phyloP scores from a whole-genome alignment of 2,113 vertebrate genomes.

The Melospiza georgiana region DNA sequence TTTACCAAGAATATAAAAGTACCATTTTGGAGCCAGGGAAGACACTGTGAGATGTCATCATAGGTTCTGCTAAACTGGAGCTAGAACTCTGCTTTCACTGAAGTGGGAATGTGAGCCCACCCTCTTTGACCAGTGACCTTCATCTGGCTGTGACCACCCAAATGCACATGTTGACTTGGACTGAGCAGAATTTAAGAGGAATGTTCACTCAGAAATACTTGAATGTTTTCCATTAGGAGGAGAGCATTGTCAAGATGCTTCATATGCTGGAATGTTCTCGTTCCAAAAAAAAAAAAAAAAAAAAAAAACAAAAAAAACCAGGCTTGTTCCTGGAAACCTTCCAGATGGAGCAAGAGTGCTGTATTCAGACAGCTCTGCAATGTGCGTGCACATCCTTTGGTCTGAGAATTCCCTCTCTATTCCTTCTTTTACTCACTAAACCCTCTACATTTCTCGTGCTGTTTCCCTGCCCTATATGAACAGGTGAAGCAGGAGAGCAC shows the following conservation, averaged over 20 bases:
- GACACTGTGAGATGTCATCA: not conserved
- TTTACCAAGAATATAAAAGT: not conserved
- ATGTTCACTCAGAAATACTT: not conserved
- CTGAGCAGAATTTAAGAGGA: not conserved
- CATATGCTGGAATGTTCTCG: constrained; percentile 10
- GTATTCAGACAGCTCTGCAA: not conserved
- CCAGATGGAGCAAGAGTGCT: not conserved
- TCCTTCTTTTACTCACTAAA: not conserved
- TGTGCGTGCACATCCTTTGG: not conserved
- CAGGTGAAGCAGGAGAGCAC: not conserved
- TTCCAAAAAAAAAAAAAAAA: not conserved
- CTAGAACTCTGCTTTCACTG: not conserved
- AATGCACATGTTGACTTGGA: not conserved
- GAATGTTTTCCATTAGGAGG: not conserved
- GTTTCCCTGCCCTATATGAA: not conserved
- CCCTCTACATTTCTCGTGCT: not conserved
- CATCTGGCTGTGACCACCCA: not conserved
- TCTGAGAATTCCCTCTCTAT: not conserved
- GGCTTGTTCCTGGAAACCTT: not conserved
- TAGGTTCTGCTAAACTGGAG: not conserved
- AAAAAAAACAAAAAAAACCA: not conserved
- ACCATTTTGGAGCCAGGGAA: not conserved
- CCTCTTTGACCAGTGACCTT: not conserved
- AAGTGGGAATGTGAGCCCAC: not conserved
- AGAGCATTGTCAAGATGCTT: constrained; percentile 11